phyloP scores from a whole-genome alignment of 2,113 vertebrate species.

The Aspidoscelis tigris region DNA sequence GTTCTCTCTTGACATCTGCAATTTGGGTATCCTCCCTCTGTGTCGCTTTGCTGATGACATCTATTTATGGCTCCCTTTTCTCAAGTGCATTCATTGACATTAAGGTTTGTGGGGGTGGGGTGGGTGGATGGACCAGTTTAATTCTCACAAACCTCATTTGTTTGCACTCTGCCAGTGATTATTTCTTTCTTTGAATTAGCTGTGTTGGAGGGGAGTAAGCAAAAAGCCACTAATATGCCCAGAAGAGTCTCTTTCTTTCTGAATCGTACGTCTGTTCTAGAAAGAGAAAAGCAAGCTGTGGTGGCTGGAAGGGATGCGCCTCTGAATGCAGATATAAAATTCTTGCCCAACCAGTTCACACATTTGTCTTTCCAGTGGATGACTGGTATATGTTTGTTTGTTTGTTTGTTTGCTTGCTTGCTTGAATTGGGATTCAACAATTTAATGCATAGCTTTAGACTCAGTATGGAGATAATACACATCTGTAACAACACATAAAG shows the following conservation, averaged over 20 bases:
- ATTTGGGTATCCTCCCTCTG: not conserved
- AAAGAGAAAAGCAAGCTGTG: not conserved
- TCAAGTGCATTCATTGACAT: not conserved
- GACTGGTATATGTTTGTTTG: no score
- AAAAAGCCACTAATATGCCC: not conserved
- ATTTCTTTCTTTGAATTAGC: not conserved
- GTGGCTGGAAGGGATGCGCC: not conserved
- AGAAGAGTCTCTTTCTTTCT: not conserved
- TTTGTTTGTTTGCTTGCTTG: not conserved
- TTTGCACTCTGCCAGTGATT: slow-evolving; percentile 14
- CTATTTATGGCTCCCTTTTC: not conserved
- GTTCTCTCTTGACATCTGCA: slow-evolving; percentile 35
- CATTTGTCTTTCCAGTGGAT: not conserved
- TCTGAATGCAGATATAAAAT: slow-evolving; percentile 12
- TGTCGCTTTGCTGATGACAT: slow-evolving; percentile 39
- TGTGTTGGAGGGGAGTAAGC: rapidly evolving
- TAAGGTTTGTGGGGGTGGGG: not conserved
- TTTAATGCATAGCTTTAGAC: no score
- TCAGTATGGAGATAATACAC: no score
- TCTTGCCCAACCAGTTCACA: not conserved
- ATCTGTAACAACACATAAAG: no score
- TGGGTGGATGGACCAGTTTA: not conserved
- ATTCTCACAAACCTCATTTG: slow-evolving; percentile 44
- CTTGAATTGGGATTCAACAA: not conserved
- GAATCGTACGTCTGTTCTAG: not conserved